Conservation (phyloP, 1,140 invertebrate species). For the Aphelinus atriplicis region DNA sequence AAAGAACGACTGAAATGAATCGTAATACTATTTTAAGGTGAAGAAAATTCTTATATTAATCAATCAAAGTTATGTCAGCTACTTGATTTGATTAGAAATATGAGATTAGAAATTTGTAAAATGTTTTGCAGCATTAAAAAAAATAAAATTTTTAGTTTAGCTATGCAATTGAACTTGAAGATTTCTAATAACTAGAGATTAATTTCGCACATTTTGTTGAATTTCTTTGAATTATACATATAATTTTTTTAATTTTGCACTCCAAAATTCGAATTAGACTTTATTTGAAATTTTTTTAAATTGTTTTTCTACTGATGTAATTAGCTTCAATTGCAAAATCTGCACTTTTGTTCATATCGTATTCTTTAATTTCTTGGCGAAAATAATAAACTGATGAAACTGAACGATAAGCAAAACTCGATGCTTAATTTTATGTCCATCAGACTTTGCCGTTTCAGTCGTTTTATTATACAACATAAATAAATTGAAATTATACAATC, state of each 20-base stretch:
- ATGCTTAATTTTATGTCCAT: constrained; percentile 25
- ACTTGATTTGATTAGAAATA: constrained; percentile 23
- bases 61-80: constrained; percentile 16
- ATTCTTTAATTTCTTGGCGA: constrained; percentile 10
- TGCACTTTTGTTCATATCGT: neutral
- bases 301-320: no score
- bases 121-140: constrained; percentile 14
- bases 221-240: constrained; percentile 1
- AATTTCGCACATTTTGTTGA: constrained; percentile 29
- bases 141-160: constrained; percentile 19
- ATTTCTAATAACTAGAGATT: constrained; percentile 17
- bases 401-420: neutral
- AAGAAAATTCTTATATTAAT: constrained; percentile 25
- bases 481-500: neutral
- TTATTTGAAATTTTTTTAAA: constrained; percentile 21
- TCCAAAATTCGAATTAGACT: constrained; percentile 21
- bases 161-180: constrained; percentile 14
- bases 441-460: constrained; percentile 16
- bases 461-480: constrained; percentile 18
- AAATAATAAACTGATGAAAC: constrained; percentile 30
- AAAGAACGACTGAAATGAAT: constrained; percentile 33
- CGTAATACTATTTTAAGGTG: constrained; percentile 14
- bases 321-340: no score
- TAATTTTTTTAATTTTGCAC: constrained; percentile 19
- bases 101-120: constrained; percentile 28